Evolutionary conservation across 2,888 invertebrate genomes (phyloP).

Genomic region (Ditylenchus weischeri): DNA sequence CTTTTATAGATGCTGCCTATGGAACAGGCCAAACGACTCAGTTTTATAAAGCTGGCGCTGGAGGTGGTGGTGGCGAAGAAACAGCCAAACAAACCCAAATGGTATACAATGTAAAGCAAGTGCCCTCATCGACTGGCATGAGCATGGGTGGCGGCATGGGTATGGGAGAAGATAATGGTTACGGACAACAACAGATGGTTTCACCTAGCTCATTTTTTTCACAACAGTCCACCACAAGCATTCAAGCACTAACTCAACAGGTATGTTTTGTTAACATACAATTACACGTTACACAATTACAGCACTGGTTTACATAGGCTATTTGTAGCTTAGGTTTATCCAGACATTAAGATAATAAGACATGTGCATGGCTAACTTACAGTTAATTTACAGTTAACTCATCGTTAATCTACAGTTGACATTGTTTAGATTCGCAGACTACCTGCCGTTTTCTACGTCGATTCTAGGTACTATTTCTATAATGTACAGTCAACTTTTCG

Average conservation of each 20-base stretch:
- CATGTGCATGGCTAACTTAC: too few relatives aligned
- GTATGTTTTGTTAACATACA: conserved; percentile 23
- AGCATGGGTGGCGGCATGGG: conserved; percentile 8
- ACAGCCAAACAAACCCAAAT: background rate
- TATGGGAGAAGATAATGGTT: background rate
- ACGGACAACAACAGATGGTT: background rate
- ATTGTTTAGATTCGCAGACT: conserved; percentile 56
- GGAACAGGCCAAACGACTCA: background rate
- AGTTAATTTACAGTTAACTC: too few relatives aligned
- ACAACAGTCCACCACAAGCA: conserved; percentile 38
- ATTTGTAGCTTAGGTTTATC: too few relatives aligned
- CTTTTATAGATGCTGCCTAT: background rate
- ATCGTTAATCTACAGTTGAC: too few relatives aligned
- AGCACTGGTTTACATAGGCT: too few relatives aligned
- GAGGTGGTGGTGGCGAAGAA: background rate
- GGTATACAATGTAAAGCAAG: background rate
- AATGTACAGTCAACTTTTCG: background rate
- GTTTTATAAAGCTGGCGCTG: background rate
- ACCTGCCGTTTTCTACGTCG: conserved; percentile 55
- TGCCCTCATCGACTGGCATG: background rate
- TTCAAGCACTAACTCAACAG: conserved; percentile 54
- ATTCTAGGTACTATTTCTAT: conserved; percentile 33
- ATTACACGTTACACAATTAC: background rate
- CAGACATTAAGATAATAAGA: too few relatives aligned
- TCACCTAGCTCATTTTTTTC: too few relatives aligned